Evolutionary conservation across 1,140 invertebrate genomes (phyloP).

Genomic region (Teleogryllus occipitalis): DNA sequence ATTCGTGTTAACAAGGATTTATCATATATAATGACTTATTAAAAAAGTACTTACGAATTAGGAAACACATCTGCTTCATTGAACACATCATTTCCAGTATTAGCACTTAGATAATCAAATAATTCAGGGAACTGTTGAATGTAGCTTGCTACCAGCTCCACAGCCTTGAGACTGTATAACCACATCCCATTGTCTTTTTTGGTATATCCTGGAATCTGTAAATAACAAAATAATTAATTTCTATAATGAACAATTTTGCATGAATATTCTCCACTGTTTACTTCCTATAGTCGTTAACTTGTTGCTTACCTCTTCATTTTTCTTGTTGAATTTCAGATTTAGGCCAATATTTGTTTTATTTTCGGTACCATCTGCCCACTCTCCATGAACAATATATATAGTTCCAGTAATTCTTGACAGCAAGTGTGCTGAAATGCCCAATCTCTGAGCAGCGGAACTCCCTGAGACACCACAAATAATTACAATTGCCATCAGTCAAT

Average conservation of each 20-base stretch:
- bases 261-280: background rate
- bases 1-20: no score
- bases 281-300: background rate
- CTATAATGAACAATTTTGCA: background rate
- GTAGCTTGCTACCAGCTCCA: constrained; percentile 63
- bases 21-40: no score
- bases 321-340: constrained; percentile 85
- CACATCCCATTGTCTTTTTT: constrained; percentile 57
- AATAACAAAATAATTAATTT: constrained; percentile 20
- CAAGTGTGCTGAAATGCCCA: constrained; percentile 57
- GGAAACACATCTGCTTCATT: constrained; percentile 59
- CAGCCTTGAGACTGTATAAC: constrained; percentile 70
- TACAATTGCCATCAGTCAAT: background rate
- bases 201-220: constrained; percentile 69
- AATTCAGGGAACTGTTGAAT: constrained; percentile 62
- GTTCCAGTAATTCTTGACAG: constrained; percentile 77
- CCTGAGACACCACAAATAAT: constrained; percentile 24
- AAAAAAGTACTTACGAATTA: constrained; percentile 20
- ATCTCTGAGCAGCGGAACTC: constrained; percentile 38
- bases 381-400: constrained; percentile 50
- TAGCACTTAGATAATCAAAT: constrained; percentile 50
- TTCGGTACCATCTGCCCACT: constrained; percentile 34
- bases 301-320: constrained; percentile 50
- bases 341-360: constrained; percentile 79
- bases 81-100: constrained; percentile 47